Evolutionary conservation across 1,140 invertebrate species (phyloP), one percentile per base, ranked within the genome.

Genomic region (Microplitis mediator): DNA sequence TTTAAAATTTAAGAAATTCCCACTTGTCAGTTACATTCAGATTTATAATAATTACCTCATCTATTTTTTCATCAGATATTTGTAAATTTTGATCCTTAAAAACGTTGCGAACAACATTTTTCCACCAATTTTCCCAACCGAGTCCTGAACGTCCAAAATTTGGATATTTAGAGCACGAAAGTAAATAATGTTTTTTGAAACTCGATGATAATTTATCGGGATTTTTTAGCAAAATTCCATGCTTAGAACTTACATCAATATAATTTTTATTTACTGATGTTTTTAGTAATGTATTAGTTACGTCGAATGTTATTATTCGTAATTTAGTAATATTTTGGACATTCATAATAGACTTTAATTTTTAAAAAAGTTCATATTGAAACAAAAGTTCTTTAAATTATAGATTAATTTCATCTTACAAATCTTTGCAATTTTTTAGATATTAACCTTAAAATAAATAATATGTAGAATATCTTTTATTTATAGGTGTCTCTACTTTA

Each of bases 111-210:
- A 95, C 91, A 9, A 95, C 82, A 71, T 84, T 81, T 60, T 84
- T 88, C 96, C 96, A 98, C 95, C 95, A 98, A 51, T 91, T 88
- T 78, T 92, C 83, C 91, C 94, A 95, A 8, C 90, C 90, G 39
- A 96, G 86, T 2, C 90, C 90, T 1, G 89, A 88, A 16, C 88
- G 81, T 0, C 95, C 95, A 86, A 92, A 98, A 85, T 96, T 94
- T 6, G 95, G 95, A 88, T 95, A 90, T 62, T 91, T 83, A 54
- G 82, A 77, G 74, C 88, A 90, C 84, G 95, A 89, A 8, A 81
- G 77, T 72, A 87, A 90, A 81, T 90, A 94, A 73, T 90, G 90
- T 14, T 79, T 79, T 82, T 90, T 90, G 73, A 95, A 93, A 77
- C 91, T 90, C 72, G 81, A 79, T 79, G 89, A 89, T 69, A 96